Percentiles rank a stretch among this genome's conserved stretches.
Conservation (phyloP, 2,797 vertebrate genomes). For the Okamejei kenojei region DNA sequence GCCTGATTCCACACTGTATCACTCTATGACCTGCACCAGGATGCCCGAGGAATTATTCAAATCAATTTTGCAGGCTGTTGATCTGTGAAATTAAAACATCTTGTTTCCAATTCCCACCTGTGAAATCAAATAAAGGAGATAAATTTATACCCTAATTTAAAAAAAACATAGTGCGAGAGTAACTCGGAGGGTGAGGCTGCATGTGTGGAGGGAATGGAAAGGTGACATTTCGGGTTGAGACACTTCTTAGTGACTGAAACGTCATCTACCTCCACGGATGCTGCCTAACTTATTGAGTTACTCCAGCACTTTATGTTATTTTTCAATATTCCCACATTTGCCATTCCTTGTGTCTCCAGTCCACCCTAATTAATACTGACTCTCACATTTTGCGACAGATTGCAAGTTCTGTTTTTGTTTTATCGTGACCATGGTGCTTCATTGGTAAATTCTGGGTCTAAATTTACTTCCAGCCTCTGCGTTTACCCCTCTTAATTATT, state of each 20-base stretch:
- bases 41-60: not conserved
- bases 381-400: not conserved
- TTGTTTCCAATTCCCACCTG: not conserved
- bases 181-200: too few species aligned
- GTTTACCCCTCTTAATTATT: not conserved
- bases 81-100: not conserved
- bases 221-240: too few species aligned
- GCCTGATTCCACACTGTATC: too few species aligned
- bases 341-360: too few species aligned
- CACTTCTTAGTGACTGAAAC: too few species aligned
- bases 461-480: not conserved
- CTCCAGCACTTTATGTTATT: too few species aligned
- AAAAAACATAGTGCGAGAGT: too few species aligned
- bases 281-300: too few species aligned
- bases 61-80: slow-evolving; percentile 4
- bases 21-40: not conserved
- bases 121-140: not conserved
- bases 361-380: not conserved
- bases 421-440: not conserved
- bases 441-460: not conserved
- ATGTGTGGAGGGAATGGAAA: too few species aligned
- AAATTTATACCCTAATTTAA: too few species aligned
- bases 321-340: not conserved
- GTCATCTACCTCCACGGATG: too few species aligned
- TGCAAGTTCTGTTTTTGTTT: not conserved